Evolutionary conservation across 2,888 invertebrate species (phyloP).

Genomic region (Saturnia japonica): DNA sequence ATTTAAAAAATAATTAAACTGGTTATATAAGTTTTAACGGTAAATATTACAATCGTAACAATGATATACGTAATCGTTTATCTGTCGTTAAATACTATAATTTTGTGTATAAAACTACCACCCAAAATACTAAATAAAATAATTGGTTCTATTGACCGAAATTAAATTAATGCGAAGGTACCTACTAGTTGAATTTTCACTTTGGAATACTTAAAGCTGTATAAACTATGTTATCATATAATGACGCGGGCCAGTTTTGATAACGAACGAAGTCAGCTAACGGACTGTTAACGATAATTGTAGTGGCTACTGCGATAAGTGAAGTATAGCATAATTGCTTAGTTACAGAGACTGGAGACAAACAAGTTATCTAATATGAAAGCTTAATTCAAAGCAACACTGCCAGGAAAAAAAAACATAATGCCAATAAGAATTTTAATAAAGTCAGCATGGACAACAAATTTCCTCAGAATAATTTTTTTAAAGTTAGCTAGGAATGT

Average conservation of each 20-base stretch:
- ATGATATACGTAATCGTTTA: too few species aligned
- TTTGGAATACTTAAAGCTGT: conserved; percentile 28
- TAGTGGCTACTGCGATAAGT: conserved; percentile 5
- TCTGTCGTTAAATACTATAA: neutral
- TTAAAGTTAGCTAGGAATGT: neutral
- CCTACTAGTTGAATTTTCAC: conserved; percentile 8
- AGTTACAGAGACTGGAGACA: neutral
- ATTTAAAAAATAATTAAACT: too few species aligned
- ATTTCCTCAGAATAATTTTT: neutral
- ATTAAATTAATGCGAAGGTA: too few species aligned
- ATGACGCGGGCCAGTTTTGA: conserved; percentile 35
- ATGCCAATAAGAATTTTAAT: neutral
- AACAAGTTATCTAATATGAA: neutral
- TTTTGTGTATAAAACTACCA: neutral
- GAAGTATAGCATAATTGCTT: neutral
- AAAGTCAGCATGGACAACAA: neutral
- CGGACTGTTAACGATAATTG: conserved; percentile 41
- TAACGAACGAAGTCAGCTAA: conserved; percentile 37
- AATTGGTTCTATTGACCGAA: neutral
- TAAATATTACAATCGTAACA: too few species aligned
- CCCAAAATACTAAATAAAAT: neutral
- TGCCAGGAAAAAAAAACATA: neutral
- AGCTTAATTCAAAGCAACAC: neutral
- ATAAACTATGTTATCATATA: conserved; percentile 37
- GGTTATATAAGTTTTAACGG: neutral